These are phyloP conservation scores for Arctocebus calabarensis DNA, from an alignment of 2,797 vertebrate species.

Conservation along the genomic window DNA sequence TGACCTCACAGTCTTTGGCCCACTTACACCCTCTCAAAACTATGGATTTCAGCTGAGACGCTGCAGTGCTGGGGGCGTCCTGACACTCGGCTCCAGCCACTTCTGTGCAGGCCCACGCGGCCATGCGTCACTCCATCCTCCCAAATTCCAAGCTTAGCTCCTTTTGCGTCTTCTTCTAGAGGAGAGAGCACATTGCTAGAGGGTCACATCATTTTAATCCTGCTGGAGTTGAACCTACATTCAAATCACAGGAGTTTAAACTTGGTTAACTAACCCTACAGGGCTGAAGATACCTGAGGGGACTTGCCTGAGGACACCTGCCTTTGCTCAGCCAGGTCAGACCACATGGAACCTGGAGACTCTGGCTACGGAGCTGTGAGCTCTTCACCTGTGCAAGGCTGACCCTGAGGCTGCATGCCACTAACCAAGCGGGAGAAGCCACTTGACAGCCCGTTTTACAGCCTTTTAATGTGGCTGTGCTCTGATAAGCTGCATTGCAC, in stretches of 20 bases:
- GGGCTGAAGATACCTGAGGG: background rate
- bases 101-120: background rate
- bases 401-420: background rate
- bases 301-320: background rate
- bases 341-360: fast-evolving
- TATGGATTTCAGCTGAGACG: background rate
- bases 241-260: background rate
- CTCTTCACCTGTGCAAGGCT: background rate
- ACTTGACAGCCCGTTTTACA: background rate
- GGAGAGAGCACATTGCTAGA: background rate
- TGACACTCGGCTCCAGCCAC: background rate
- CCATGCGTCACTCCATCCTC: background rate
- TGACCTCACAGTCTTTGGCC: background rate
- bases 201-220: background rate
- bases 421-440: background rate
- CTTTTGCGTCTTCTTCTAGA: background rate
- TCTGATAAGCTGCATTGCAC: background rate
- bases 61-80: fast-evolving
- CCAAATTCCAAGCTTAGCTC: background rate
- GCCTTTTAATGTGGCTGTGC: background rate
- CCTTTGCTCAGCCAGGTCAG: background rate
- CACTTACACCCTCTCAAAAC: background rate
- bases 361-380: background rate
- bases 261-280: background rate
- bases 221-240: background rate